phyloP scores from a whole-genome alignment of 92 coral and sea anemone species.

The Epizoanthus ramosus region DNA sequence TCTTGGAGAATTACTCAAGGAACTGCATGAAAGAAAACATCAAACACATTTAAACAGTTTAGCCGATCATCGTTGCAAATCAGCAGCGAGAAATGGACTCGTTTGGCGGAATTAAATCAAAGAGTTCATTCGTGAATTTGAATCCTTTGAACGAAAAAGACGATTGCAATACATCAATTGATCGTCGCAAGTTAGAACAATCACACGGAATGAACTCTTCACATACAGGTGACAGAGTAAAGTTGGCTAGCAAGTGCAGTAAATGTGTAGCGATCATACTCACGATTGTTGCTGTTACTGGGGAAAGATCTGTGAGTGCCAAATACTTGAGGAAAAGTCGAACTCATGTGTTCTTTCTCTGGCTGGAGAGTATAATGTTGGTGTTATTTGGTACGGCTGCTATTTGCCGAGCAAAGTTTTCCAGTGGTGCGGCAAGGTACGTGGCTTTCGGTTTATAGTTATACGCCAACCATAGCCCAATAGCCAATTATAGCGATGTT shows the following conservation, averaged over 20 bases:
- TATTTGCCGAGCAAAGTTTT: background rate
- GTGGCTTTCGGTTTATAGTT: background rate
- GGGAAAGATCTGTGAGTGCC: constrained; percentile 7
- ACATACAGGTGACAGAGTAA: background rate
- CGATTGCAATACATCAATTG: background rate
- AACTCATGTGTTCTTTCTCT: constrained; percentile 46
- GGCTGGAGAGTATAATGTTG: constrained; percentile 43
- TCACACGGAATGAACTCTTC: background rate
- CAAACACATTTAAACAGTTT: too few species aligned
- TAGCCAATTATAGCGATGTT: too few species aligned
- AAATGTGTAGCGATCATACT: constrained; percentile 6
- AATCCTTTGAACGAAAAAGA: background rate
- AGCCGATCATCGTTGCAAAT: too few species aligned
- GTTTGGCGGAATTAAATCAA: background rate
- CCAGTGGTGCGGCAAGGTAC: constrained; percentile 2
- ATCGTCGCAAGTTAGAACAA: background rate
- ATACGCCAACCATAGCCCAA: too few species aligned
- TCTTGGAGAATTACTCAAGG: too few species aligned
- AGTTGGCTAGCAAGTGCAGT: background rate
- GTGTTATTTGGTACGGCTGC: background rate
- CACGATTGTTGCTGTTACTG: constrained; percentile 9
- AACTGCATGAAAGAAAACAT: too few species aligned
- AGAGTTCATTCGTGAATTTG: constrained; percentile 8
- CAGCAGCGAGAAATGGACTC: background rate
- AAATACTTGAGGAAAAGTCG: constrained; percentile 40